Evolutionary conservation across 64 coral and sea anemone species (phyloP).

Genomic region (Stylophora pistillata): DNA sequence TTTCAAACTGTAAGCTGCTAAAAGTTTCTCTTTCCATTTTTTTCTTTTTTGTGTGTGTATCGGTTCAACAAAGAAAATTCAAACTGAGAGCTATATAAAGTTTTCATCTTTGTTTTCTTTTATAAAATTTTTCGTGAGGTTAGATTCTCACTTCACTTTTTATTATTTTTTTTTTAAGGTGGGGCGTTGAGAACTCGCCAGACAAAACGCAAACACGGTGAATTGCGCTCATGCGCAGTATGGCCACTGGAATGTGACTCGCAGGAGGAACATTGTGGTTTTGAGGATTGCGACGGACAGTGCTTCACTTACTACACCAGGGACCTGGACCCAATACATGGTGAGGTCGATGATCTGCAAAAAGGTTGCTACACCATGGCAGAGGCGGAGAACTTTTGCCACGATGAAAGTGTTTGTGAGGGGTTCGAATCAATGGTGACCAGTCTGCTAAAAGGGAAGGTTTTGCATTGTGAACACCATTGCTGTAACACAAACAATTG

Average conservation of each 20-base stretch:
- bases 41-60: no score
- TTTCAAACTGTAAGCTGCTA: no score
- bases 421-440: neutral
- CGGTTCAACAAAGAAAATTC: no score
- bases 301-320: neutral
- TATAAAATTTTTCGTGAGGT: no score
- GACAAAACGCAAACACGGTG: no score
- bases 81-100: no score
- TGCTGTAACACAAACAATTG: neutral
- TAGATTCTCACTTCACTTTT: no score
- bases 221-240: neutral
- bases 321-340: neutral
- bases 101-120: no score
- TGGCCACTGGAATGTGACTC: neutral
- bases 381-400: neutral
- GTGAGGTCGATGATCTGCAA: neutral
- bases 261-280: neutral
- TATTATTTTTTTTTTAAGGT: no score
- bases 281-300: neutral
- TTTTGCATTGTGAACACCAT: neutral
- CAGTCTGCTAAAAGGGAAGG: neutral
- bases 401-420: neutral
- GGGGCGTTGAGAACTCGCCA: no score
- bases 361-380: neutral
- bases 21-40: no score